These are phyloP conservation scores for Notiomystis cincta DNA, from an alignment of 2,113 vertebrate genomes.

Conservation along the genomic window DNA sequence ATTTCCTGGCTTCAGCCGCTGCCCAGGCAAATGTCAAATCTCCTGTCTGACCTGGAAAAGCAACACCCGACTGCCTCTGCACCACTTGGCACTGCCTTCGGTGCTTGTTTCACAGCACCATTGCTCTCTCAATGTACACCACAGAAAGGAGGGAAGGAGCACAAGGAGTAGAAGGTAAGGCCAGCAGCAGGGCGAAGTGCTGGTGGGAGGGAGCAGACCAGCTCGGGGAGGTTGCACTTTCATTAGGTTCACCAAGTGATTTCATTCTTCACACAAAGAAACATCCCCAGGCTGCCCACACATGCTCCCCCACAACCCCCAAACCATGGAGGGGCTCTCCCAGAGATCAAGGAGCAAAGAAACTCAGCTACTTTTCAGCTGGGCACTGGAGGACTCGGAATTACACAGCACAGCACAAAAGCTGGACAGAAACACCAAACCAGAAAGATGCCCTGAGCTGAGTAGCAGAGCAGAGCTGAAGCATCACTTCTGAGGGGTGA, in stretches of 20 bases:
- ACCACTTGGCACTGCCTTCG: neutral
- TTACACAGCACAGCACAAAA: neutral
- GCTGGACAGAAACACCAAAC: neutral
- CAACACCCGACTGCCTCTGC: neutral
- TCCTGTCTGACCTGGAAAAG: neutral
- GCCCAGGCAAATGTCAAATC: neutral
- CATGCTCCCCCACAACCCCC: fast-evolving
- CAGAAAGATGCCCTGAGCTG: neutral
- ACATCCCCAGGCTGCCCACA: neutral
- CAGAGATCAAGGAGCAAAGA: neutral
- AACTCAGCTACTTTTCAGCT: neutral
- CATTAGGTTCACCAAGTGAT: neutral
- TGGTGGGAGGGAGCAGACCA: neutral
- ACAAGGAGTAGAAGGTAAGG: neutral
- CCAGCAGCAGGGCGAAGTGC: neutral
- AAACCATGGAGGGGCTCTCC: neutral
- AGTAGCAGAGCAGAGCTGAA: neutral
- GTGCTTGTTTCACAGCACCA: neutral
- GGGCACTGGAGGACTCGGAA: neutral
- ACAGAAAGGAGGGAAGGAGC: neutral
- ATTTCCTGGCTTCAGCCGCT: neutral
- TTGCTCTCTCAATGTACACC: neutral
- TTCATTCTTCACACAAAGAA: neutral
- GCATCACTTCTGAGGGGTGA: neutral
- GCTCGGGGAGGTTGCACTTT: fast-evolving